Base-by-base conservation (phyloP, 2,797 vertebrate genomes). In the Nasua narica region DNA sequence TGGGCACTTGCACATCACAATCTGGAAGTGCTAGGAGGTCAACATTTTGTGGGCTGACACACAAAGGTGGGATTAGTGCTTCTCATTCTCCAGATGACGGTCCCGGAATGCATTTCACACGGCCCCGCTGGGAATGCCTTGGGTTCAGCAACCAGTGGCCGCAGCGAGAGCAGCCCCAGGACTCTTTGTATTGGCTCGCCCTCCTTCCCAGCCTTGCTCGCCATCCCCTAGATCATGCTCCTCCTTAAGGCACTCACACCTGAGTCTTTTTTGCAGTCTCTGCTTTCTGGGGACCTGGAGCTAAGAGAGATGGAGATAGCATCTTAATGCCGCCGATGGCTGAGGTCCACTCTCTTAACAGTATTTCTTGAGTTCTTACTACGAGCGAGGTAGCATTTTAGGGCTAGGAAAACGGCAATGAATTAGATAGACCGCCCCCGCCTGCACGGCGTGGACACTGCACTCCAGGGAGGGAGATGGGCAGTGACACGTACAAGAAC, bases 291-390 rank as follows among this genome's bases (percentile, higher is more conserved):
- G 90, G 79, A 50, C 54, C 43, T 43, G 0, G 4, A 32, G 40
- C 37, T 54, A 10, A 35, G 35, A 56, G 60, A 15, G 23, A 12
- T 2, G 37, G 60, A 16, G 13, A 0, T 6, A 11, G 15, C 9
- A 1, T 27, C 1, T 27, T 0, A 5, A 5, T 0, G 7, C 16
- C 32, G 1, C 43, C 0, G 48, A 29, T 15, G 3, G 1, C 50
- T 0, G 12, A 37, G 27, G 65, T 67, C n/a, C 0, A 40, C 5
- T 27, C 21, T 13, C 2, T 12, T 12, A 5, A 11, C 3, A 15
- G 1, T 2, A 0, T 8, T 37, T 50, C 72, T 19, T 0, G 19
- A 32, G 21, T 15, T 23, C 77, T 76, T 7, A 15, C 0, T 0
- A 4, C 2, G 78, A 18, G 7, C 6, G 3, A 25, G 15, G 35